phyloP scores from a whole-genome alignment of 2,113 vertebrate genomes.

The Actinemys pallida region DNA sequence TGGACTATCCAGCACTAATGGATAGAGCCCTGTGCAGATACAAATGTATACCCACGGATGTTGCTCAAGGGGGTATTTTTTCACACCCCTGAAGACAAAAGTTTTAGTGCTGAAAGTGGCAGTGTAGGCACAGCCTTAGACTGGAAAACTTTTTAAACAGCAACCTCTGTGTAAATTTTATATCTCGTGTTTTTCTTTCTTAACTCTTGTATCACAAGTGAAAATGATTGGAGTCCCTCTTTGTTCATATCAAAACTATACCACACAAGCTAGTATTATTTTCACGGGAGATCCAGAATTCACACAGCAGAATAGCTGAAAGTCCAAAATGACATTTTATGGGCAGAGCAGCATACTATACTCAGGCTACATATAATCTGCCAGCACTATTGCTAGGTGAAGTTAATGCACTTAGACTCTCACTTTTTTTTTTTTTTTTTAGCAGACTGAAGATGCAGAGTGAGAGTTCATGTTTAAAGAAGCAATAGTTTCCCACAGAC shows the following conservation, averaged over 20 bases:
- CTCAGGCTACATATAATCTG: neutral
- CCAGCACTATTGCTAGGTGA: neutral
- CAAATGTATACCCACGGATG: too few species aligned
- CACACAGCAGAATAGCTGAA: neutral
- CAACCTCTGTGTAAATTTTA: neutral
- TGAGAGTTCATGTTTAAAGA: neutral
- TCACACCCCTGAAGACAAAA: too few species aligned
- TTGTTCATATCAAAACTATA: neutral
- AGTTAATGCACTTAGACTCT: neutral
- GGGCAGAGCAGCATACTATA: neutral
- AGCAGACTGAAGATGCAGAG: neutral
- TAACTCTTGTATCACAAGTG: conserved; percentile 5
- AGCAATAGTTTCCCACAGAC: neutral
- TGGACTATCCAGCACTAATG: too few species aligned
- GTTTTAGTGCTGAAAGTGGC: too few species aligned
- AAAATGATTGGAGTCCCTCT: conserved; percentile 15
- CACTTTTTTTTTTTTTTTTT: neutral
- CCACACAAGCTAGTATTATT: neutral
- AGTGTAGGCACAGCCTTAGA: neutral
- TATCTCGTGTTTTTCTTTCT: neutral
- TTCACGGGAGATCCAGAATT: neutral
- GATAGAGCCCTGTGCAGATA: too few species aligned
- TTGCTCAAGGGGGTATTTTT: too few species aligned
- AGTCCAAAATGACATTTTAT: neutral
- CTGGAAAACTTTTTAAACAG: neutral